Evolutionary conservation across 1,140 invertebrate species (phyloP).

Genomic region (Wasmannia auropunctata): DNA sequence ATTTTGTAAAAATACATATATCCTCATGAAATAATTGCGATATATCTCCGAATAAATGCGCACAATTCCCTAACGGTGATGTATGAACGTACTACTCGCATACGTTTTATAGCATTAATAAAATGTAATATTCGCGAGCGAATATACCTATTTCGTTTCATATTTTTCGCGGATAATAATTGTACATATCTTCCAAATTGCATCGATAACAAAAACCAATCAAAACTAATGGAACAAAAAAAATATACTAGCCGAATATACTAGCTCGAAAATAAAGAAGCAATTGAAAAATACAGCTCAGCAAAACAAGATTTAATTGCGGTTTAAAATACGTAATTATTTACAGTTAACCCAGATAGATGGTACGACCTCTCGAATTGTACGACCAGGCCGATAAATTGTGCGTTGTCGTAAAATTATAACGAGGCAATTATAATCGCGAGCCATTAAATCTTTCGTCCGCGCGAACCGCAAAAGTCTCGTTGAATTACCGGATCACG

Average conservation of each 20-base stretch:
- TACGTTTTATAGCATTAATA: background rate
- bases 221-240: background rate
- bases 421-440: conserved; percentile 33
- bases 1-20: background rate
- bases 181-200: background rate
- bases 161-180: background rate
- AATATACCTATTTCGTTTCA: background rate
- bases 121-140: background rate
- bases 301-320: conserved; percentile 8
- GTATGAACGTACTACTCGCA: background rate
- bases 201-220: background rate
- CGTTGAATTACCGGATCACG: conserved; percentile 58
- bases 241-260: background rate
- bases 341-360: conserved; percentile 2
- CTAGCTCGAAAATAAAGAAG: background rate
- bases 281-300: background rate
- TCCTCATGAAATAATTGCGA: background rate
- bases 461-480: conserved; percentile 40
- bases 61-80: background rate
- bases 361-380: background rate
- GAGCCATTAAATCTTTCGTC: conserved; percentile 23
- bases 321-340: background rate
- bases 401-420: conserved; percentile 28
- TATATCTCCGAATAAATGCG: background rate
- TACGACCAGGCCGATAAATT: background rate